Conservation (phyloP, 2,113 vertebrate species). For the Corythaeola cristata region DNA sequence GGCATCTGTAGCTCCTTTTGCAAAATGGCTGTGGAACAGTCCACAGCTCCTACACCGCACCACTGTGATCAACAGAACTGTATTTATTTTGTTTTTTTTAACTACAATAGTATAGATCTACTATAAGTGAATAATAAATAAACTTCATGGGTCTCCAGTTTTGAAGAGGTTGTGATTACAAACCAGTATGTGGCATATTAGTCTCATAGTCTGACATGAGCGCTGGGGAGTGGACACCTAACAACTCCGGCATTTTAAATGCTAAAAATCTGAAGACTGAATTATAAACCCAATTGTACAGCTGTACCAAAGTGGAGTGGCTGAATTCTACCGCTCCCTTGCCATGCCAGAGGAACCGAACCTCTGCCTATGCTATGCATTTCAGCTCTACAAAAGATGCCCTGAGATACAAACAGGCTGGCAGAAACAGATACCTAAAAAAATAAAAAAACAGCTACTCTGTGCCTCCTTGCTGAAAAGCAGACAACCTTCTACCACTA, state of each 20-base stretch:
- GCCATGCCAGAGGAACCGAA: neutral
- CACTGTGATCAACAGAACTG: neutral
- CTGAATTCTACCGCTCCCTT: neutral
- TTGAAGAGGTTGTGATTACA: neutral
- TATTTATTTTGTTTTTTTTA: too few relatives aligned
- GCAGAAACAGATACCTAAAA: neutral
- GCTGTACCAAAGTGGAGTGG: neutral
- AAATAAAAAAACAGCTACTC: too few relatives aligned
- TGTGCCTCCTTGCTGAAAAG: neutral
- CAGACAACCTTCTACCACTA: neutral
- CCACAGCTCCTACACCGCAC: neutral
- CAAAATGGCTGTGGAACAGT: neutral
- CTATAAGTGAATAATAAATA: neutral
- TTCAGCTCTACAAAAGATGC: neutral
- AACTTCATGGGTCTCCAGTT: neutral
- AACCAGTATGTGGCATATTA: neutral
- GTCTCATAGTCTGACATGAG: accelerated
- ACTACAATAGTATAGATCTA: neutral
- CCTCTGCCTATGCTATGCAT: neutral
- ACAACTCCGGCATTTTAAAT: neutral
- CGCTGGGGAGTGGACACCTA: too few relatives aligned
- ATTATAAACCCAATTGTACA: neutral
- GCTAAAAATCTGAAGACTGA: too few relatives aligned
- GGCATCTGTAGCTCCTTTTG: neutral
- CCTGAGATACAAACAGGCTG: neutral